Conservation (phyloP, 2,888 invertebrate genomes). For the Drosophila sordidula region DNA sequence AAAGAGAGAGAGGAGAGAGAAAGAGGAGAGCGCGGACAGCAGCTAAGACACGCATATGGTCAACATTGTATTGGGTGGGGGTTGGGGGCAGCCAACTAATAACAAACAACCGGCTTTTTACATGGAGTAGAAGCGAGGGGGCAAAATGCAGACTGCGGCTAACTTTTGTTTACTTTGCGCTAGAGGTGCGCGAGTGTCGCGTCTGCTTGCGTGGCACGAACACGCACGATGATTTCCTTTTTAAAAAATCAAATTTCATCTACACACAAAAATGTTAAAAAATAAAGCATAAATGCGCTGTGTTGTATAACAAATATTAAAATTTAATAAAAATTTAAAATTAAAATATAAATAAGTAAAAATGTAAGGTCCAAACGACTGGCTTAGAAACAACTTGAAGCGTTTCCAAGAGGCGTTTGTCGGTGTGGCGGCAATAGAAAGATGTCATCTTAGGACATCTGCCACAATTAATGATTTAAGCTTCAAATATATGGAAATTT, state of each 20-base stretch:
- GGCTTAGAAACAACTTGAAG: too few relatives aligned
- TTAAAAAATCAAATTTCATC: background rate
- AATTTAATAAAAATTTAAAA: too few relatives aligned
- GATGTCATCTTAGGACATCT: too few relatives aligned
- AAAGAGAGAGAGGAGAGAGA: background rate
- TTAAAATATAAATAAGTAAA: too few relatives aligned
- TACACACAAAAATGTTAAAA: too few relatives aligned
- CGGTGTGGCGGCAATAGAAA: too few relatives aligned
- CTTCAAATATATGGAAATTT: too few relatives aligned
- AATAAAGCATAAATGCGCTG: too few relatives aligned
- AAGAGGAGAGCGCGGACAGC: background rate
- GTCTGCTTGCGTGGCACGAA: background rate
- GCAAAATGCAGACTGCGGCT: constrained; percentile 10
- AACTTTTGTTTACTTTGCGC: constrained; percentile 69
- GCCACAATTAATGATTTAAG: too few relatives aligned
- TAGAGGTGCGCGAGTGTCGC: background rate
- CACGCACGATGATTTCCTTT: background rate
- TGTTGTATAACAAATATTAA: too few relatives aligned
- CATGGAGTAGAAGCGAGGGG: constrained; percentile 8
- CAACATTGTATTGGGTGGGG: constrained; percentile 15
- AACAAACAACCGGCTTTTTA: constrained; percentile 64
- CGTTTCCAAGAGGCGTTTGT: too few relatives aligned
- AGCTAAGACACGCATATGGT: constrained; percentile 50
- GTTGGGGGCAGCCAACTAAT: constrained; percentile 42
- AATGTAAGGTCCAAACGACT: too few relatives aligned